These are phyloP conservation scores for Phytoseiulus persimilis DNA, from an alignment of 2,888 invertebrate genomes.

Conservation along the genomic window DNA sequence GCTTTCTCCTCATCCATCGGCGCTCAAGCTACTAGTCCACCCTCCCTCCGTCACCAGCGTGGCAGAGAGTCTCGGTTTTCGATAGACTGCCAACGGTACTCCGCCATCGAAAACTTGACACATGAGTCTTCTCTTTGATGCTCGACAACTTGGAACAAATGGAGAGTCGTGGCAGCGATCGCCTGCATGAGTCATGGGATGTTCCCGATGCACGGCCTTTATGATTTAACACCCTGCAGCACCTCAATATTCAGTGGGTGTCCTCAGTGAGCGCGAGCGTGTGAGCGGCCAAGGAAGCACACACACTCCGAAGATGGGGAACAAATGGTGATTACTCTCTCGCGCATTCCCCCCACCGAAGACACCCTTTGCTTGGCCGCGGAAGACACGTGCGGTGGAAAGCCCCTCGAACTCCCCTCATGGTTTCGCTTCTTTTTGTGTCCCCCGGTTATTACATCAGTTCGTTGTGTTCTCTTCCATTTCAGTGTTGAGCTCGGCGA, in stretches of 20 bases:
- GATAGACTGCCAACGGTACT: not conserved
- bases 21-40: not conserved
- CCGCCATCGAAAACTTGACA: not conserved
- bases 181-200: not conserved
- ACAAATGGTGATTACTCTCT: not conserved
- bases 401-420: not conserved
- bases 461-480: not conserved
- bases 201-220: not conserved
- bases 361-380: not conserved
- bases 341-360: not conserved
- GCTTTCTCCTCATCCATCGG: no score
- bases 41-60: no score
- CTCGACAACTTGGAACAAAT: not conserved
- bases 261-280: not conserved
- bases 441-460: not conserved
- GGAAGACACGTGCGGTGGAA: not conserved
- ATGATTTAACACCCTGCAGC: slow-evolving; percentile 5
- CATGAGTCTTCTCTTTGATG: not conserved
- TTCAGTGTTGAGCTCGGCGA: not conserved
- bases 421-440: not conserved
- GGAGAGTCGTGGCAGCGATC: not conserved
- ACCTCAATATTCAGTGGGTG: not conserved
- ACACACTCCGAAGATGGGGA: not conserved
- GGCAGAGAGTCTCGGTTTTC: not conserved
- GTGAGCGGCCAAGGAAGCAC: not conserved